phyloP scores from a whole-genome alignment of 1,140 invertebrate species.

The Panagrolaimus sp. region DNA sequence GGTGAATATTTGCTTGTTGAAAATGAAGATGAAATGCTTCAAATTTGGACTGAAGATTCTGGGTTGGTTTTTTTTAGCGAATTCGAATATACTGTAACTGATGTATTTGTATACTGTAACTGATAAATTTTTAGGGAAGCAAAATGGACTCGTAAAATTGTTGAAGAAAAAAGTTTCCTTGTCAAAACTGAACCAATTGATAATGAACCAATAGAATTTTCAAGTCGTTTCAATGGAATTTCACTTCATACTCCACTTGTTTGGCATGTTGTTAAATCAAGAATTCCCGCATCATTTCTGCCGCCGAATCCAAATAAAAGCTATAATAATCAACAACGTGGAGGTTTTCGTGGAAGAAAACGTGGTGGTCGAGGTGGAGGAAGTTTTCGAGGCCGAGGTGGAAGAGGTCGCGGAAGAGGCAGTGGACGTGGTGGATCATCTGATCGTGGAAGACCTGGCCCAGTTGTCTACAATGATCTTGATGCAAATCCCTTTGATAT shows the following conservation, averaged over 20 bases:
- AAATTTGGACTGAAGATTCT: not conserved
- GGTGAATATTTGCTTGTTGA: conserved; percentile 7
- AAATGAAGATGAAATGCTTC: not conserved
- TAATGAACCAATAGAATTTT: conserved; percentile 3
- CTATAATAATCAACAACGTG: not conserved
- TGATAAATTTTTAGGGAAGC: conserved; percentile 2
- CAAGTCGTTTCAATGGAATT: not conserved
- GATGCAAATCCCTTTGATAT: conserved; percentile 1
- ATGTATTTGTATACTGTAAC: too few species aligned
- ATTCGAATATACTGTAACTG: not conserved
- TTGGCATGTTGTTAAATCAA: not conserved
- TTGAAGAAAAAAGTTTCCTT: not conserved
- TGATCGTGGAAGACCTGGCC: not conserved
- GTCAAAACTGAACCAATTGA: not conserved
- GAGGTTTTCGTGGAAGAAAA: not conserved
- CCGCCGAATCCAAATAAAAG: conserved; percentile 1
- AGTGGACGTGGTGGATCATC: not conserved
- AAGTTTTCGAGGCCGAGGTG: not conserved
- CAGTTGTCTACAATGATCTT: conserved; percentile 4
- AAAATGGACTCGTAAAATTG: not conserved
- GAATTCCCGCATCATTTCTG: not conserved
- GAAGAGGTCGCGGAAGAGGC: not conserved
- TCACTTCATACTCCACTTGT: not conserved
- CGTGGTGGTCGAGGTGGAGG: conserved; percentile 2
- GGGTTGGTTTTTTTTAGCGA: not conserved